phyloP scores from a whole-genome alignment of 92 coral and sea anemone species.

The Zoanthus gigantus region DNA sequence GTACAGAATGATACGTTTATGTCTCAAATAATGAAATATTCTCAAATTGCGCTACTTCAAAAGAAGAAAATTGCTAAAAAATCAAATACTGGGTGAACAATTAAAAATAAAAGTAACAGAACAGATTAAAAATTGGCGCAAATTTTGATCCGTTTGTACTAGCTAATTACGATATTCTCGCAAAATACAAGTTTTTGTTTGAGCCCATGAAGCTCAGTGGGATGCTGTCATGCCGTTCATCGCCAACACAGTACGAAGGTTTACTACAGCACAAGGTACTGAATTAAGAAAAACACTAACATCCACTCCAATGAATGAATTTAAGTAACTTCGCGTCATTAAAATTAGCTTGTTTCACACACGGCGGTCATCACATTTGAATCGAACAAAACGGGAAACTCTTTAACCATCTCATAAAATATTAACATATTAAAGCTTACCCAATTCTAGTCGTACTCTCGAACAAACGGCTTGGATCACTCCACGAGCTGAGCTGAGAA shows the following conservation, averaged over 20 bases:
- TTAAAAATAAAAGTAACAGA: no score
- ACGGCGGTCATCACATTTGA: not conserved
- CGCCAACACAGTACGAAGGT: not conserved
- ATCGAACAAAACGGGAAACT: not conserved
- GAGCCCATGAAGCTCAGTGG: not conserved
- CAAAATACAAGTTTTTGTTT: not conserved
- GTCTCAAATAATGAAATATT: no score
- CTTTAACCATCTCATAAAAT: constrained; percentile 7
- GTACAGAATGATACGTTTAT: no score
- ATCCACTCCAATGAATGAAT: not conserved
- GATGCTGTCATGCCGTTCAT: not conserved
- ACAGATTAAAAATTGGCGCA: no score
- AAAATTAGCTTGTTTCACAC: not conserved
- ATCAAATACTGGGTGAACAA: no score
- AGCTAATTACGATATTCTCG: not conserved
- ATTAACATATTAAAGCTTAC: constrained; percentile 57
- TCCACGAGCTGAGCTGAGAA: constrained; percentile 95
- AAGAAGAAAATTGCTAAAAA: no score
- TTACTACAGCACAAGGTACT: not conserved
- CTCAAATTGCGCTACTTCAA: no score
- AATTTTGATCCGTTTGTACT: no score
- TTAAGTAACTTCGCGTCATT: not conserved
- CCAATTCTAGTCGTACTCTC: constrained; percentile 75
- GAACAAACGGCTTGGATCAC: constrained; percentile 76
- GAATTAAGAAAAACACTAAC: not conserved